Base-by-base conservation (phyloP, 1,140 invertebrate genomes). In the Globodera ellingtonae region DNA sequence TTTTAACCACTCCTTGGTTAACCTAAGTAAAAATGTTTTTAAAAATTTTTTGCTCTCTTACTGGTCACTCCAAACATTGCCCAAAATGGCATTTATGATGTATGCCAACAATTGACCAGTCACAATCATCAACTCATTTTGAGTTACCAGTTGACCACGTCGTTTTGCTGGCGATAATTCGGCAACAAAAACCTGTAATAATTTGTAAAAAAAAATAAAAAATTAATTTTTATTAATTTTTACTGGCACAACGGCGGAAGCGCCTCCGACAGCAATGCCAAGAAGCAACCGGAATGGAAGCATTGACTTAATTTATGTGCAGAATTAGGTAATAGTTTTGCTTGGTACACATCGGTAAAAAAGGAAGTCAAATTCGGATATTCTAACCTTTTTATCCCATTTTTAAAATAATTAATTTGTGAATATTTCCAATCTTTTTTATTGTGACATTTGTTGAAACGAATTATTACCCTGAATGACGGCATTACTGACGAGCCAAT, bases 11-110 rank as follows among this genome's bases (percentile, higher is more conserved):
- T 35, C 35, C n/a, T 35, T 35, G 35, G 35, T 35, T 35, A 3
- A 35, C 35, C 35, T 35, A 1, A 35, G 35, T 35, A 35, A 35
- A 18, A 52, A 18, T 75, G 46, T 21, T 56, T 67, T 62, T 0
- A 62, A 75, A 13, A 59, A 24, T 24, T n/a, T 6, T 66, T 21
- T 13, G n/a, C 35, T 70, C 35, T 10, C 35, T 77, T 18, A 77
- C 75, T 69, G 75, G 69, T 77, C 24, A 52, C 75, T 44, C 75
- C 75, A 77, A 77, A 77, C 50, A 24, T 62, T 77, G n/a, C 75
- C 75, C 10, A 77, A 13, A 18, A 77, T 47, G 46, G 75, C 75
- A 48, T 77, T 77, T n/a, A 65, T 67, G 15, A 77, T 47, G 50
- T 65, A 77, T 46, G 75, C 75, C 48, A 77, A 18, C 69, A 77